phyloP scores from a whole-genome alignment of 2,113 vertebrate species.

The Dunckerocampus dactyliophorus region DNA sequence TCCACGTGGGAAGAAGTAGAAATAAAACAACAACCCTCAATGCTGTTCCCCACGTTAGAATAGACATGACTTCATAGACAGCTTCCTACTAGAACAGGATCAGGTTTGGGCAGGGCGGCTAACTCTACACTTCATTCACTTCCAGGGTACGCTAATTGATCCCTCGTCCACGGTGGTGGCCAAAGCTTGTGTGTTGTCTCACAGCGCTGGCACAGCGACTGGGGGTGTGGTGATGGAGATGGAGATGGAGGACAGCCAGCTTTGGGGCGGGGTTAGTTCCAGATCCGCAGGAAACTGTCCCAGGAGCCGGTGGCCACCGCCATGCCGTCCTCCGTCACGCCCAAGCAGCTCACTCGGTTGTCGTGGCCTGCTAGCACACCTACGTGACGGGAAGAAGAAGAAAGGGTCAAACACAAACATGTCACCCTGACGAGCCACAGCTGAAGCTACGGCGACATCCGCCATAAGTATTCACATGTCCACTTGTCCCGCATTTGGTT shows the following conservation, averaged over 20 bases:
- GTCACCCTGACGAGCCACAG: too few relatives aligned
- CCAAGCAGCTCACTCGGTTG: constrained; percentile 97
- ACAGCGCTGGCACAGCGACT: constrained; percentile 37
- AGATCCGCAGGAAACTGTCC: constrained; percentile 99
- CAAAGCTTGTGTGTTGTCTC: background rate
- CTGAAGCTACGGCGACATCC: too few relatives aligned
- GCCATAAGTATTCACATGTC: too few relatives aligned
- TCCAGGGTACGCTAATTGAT: too few relatives aligned
- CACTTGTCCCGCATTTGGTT: too few relatives aligned
- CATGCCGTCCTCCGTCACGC: constrained; percentile 94
- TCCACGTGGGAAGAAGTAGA: background rate
- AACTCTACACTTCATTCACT: too few relatives aligned
- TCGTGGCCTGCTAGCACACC: constrained; percentile 95
- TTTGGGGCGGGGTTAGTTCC: constrained; percentile 78
- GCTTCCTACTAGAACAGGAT: too few relatives aligned
- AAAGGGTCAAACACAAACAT: background rate
- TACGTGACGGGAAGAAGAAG: constrained; percentile 46
- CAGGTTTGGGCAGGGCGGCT: too few relatives aligned
- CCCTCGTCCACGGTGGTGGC: too few relatives aligned
- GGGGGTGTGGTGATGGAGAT: constrained; percentile 25
- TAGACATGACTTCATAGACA: constrained; percentile 35
- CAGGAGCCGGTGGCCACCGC: constrained; percentile 97
- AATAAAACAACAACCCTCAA: constrained; percentile 15
- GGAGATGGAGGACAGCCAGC: background rate
- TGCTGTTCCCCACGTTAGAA: too few relatives aligned